Base-by-base conservation (phyloP, 2,888 invertebrate species). In the Drosophila vallismaia region DNA sequence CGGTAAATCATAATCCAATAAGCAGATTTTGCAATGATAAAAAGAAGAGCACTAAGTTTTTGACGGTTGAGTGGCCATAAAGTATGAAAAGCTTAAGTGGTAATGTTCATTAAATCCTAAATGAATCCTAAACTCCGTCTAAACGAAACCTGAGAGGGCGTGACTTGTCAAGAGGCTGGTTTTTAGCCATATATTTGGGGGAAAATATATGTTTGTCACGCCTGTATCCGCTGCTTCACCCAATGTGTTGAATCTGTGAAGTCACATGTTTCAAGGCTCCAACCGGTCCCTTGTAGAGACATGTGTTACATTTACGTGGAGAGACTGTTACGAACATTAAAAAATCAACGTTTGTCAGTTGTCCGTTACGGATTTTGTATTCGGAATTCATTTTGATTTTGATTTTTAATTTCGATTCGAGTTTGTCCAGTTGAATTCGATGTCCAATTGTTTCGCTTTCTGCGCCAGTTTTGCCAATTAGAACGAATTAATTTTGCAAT, bases 401-500 rank as follows among this genome's bases (percentile, higher is more conserved):
- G 5, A 42, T 40, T 44, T 36, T 36, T n/a, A 36, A 48, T 50
- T 40, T 64, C 36, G 40, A 31, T 67, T 55, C 31, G 44, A 49
- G 46, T 71, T 66, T 48, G 50, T 55, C 67, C 54, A 67, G 67
- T 66, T 48, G 19, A n/a, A 31, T 19, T 24, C 28, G 24, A 38
- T 40, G 52, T 38, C 38, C 52, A 31, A 64, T 63, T 64, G 51
- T 45, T 45, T 74, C 44, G 46, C 38, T 55, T 74, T 74, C 67
- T 52, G 68, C 38, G 36, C 45, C 46, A 33, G 38, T 67, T 74
- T 55, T 68, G 51, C 42, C 68, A 74, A 71, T 72, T 72, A 75
- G 70, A 68, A 74, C 51, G 70, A 59, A 59, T 74, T 68, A 59
- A 74, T 68, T 72, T 74, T 50, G 71, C 50, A 72, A 71, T 71